phyloP scores from a whole-genome alignment of 2,797 vertebrate genomes.

The Manis javanica region DNA sequence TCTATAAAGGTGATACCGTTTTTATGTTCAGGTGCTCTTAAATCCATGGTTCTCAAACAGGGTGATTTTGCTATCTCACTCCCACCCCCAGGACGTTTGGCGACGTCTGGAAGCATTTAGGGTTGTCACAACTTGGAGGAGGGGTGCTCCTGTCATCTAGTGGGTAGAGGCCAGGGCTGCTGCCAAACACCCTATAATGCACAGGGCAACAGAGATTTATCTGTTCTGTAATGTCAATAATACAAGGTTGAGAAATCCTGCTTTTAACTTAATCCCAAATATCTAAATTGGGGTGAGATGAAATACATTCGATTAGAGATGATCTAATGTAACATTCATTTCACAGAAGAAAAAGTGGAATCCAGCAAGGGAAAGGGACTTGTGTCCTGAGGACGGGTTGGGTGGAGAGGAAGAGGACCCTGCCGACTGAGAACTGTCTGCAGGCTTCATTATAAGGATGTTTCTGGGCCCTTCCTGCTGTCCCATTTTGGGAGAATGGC shows the following conservation, averaged over 20 bases:
- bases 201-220: neutral
- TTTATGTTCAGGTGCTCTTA: neutral
- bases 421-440: neutral
- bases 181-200: neutral
- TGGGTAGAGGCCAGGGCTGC: neutral
- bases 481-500: neutral
- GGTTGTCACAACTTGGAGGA: neutral
- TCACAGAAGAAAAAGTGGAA: neutral
- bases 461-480: neutral
- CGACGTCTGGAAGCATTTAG: neutral
- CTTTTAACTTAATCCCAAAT: neutral
- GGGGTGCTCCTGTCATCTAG: neutral
- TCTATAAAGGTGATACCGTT: neutral
- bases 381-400: accelerated
- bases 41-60: neutral
- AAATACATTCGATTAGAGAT: neutral
- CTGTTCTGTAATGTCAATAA: neutral
- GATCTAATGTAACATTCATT: neutral
- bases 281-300: neutral
- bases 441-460: neutral
- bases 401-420: neutral
- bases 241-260: neutral
- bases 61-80: neutral
- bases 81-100: neutral
- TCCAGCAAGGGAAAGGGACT: neutral